Conservation (phyloP, 2,888 invertebrate genomes). For the Eubasilissa splendida region DNA sequence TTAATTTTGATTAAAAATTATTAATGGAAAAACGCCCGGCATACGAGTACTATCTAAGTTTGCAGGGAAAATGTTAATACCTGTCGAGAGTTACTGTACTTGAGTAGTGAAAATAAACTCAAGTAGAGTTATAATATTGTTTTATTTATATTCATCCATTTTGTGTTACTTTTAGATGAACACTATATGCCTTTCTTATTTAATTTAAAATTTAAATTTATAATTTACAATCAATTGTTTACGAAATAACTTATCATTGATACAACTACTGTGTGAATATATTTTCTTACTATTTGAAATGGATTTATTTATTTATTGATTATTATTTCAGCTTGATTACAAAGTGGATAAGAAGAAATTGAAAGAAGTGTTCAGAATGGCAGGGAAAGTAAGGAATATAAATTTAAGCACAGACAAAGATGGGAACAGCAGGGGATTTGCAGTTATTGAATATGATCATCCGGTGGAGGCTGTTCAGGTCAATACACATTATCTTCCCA, state of each 20-base stretch:
- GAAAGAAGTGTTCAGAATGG: conserved; percentile 95
- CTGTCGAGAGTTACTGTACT: too few species aligned
- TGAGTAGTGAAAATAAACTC: too few species aligned
- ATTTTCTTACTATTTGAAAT: not conserved
- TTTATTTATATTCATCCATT: too few species aligned
- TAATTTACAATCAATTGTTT: not conserved
- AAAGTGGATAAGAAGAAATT: conserved; percentile 95
- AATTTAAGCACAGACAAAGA: conserved; percentile 95
- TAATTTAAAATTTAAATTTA: too few species aligned
- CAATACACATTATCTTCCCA: conserved; percentile 48
- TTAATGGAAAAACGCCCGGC: too few species aligned
- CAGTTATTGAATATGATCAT: conserved; percentile 96
- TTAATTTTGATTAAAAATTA: too few species aligned
- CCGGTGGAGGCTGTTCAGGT: conserved; percentile 95
- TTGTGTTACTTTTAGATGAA: too few species aligned
- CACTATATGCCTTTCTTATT: too few species aligned
- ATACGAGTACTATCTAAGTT: too few species aligned
- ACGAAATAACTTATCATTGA: not conserved
- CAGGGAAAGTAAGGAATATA: conserved; percentile 92
- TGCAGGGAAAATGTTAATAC: too few species aligned
- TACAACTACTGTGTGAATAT: not conserved
- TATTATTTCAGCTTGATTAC: conserved; percentile 87
- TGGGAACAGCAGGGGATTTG: conserved; percentile 97
- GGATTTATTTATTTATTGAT: not conserved
- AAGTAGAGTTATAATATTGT: too few species aligned